Conservation (phyloP, 2,797 vertebrate species). For the Momotus momota region DNA sequence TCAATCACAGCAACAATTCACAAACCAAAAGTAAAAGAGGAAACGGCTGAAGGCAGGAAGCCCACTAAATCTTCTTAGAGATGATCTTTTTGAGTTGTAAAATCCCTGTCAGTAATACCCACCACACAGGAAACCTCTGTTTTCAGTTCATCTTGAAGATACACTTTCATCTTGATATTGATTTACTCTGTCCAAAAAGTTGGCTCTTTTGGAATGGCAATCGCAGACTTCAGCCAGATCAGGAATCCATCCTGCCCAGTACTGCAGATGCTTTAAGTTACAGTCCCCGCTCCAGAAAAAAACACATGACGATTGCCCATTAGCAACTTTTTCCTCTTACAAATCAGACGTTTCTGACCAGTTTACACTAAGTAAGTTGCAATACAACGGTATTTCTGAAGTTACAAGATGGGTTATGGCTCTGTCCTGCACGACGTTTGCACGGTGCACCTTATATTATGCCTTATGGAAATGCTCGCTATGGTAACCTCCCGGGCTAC, state of each 20-base stretch:
- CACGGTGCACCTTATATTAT: background rate
- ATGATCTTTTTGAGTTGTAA: background rate
- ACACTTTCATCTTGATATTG: background rate
- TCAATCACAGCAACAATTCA: constrained; percentile 40
- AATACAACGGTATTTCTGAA: background rate
- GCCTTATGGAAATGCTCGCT: background rate
- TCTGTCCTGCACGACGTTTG: background rate
- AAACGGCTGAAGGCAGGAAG: constrained; percentile 7
- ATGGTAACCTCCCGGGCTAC: constrained; percentile 43
- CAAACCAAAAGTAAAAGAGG: constrained; percentile 38
- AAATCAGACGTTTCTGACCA: background rate
- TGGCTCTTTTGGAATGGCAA: background rate
- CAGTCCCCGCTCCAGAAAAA: background rate
- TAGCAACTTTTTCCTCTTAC: background rate
- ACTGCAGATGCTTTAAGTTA: background rate
- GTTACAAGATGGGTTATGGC: background rate
- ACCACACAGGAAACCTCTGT: background rate
- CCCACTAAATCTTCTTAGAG: background rate
- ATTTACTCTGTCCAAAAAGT: background rate
- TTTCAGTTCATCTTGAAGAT: background rate
- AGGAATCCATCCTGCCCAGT: background rate
- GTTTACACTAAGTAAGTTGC: background rate
- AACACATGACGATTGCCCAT: too few species aligned
- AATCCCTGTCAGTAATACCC: background rate
- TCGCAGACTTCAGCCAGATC: background rate